Conservation (phyloP, 2,888 invertebrate genomes). For the Hetaerina titia region DNA sequence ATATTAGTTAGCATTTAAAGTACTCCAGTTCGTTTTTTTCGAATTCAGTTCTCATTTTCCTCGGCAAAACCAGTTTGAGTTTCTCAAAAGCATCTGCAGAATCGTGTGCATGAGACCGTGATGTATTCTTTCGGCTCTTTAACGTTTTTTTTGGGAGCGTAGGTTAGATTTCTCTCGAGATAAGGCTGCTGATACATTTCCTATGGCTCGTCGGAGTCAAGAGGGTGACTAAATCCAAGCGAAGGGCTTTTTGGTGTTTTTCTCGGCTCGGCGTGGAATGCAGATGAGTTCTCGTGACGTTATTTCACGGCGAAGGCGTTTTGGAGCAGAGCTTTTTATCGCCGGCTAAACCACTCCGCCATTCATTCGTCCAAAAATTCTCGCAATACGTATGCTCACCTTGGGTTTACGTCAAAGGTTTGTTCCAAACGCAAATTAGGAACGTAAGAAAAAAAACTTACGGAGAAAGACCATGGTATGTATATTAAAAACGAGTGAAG, state of each 20-base stretch:
- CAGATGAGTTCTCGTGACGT: neutral
- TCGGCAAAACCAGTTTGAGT: too few relatives aligned
- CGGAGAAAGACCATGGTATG: too few relatives aligned
- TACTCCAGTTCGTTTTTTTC: too few relatives aligned
- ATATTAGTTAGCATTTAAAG: too few relatives aligned
- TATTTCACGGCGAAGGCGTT: neutral
- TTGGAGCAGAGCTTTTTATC: neutral
- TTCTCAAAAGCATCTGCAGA: too few relatives aligned
- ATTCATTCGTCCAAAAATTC: neutral
- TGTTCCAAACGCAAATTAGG: too few relatives aligned
- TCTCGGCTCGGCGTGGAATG: neutral
- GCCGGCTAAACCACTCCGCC: neutral
- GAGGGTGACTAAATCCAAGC: neutral
- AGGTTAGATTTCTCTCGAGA: neutral
- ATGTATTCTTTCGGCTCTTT: too few relatives aligned
- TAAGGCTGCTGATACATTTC: neutral
- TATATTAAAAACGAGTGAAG: too few relatives aligned
- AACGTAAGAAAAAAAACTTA: too few relatives aligned
- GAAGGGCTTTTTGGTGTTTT: neutral
- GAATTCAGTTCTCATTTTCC: too few relatives aligned
- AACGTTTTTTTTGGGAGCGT: neutral
- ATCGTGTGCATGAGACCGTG: too few relatives aligned
- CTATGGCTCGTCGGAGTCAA: neutral
- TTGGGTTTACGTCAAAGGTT: too few relatives aligned
- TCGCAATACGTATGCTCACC: neutral